Conservation (phyloP, 2,888 invertebrate species). For the Dendrolimus pini region DNA sequence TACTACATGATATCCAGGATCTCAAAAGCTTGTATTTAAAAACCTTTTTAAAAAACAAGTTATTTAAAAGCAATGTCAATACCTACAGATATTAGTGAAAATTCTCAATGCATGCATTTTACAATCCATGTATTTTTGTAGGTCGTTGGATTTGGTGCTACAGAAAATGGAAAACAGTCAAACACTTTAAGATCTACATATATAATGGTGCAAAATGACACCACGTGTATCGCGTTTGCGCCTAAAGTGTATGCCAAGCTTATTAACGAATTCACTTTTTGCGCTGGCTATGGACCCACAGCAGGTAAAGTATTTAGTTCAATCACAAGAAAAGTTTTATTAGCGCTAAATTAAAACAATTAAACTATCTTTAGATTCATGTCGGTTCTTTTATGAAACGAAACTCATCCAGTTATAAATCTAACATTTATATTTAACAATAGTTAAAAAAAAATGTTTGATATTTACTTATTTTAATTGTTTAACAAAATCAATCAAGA, state of each 20-base stretch:
- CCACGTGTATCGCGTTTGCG: constrained; percentile 64
- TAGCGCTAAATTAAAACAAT: not conserved
- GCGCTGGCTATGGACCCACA: constrained; percentile 77
- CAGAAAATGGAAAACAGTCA: constrained; percentile 72
- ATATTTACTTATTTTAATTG: no score
- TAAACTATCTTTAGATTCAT: no score
- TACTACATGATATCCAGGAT: no score
- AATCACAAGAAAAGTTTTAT: not conserved
- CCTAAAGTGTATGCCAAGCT: constrained; percentile 66
- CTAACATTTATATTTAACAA: constrained; percentile 1
- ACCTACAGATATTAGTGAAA: no score
- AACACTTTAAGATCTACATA: constrained; percentile 61
- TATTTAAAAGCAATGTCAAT: no score
- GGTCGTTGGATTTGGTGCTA: constrained; percentile 78
- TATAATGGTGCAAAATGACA: constrained; percentile 67
- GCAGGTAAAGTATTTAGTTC: constrained; percentile 29
- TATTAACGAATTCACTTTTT: constrained; percentile 78
- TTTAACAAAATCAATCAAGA: no score
- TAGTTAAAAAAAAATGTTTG: not conserved
- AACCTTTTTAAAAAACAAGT: no score
- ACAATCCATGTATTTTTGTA: constrained; percentile 16
- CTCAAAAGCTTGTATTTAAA: no score
- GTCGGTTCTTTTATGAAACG: no score
- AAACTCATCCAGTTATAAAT: not conserved
- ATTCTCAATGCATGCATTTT: no score